phyloP scores from a whole-genome alignment of 2,888 invertebrate species.

The Protodeltote pygarga region DNA sequence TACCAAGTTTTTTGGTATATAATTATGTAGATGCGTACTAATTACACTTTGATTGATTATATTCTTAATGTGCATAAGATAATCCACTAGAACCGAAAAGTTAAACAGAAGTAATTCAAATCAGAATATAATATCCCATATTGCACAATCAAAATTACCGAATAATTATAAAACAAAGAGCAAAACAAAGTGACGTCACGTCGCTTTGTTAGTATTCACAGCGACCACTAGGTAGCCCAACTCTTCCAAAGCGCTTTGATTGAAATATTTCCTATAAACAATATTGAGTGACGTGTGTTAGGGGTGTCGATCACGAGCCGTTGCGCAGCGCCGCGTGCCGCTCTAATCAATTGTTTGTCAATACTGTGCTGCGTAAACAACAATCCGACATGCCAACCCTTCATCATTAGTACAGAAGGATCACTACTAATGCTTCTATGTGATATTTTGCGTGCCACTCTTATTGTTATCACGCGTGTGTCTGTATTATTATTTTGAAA shows the following conservation, averaged over 20 bases:
- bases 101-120: too few species aligned
- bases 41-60: too few species aligned
- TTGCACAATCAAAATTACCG: too few species aligned
- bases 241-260: slow-evolving; percentile 7
- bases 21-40: too few species aligned
- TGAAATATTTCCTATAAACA: slow-evolving; percentile 36
- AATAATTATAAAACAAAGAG: slow-evolving; percentile 11
- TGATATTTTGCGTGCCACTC: not conserved
- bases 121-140: too few species aligned
- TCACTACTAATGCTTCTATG: not conserved
- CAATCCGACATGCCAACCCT: slow-evolving; percentile 16
- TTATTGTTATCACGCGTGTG: too few species aligned
- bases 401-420: slow-evolving; percentile 13
- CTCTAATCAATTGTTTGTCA: slow-evolving; percentile 69
- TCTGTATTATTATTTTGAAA: too few species aligned
- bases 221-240: not conserved
- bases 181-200: too few species aligned
- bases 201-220: too few species aligned
- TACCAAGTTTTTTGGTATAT: too few species aligned
- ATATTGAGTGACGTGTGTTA: slow-evolving; percentile 12
- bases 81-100: too few species aligned
- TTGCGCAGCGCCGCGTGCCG: slow-evolving; percentile 69
- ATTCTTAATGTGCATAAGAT: too few species aligned
- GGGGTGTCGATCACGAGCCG: slow-evolving; percentile 59
- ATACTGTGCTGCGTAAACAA: slow-evolving; percentile 55